Percentiles rank a stretch among this genome's conserved stretches.
phyloP scores from a whole-genome alignment of 2,888 invertebrate genomes.

The Mesorhabditis belari region DNA sequence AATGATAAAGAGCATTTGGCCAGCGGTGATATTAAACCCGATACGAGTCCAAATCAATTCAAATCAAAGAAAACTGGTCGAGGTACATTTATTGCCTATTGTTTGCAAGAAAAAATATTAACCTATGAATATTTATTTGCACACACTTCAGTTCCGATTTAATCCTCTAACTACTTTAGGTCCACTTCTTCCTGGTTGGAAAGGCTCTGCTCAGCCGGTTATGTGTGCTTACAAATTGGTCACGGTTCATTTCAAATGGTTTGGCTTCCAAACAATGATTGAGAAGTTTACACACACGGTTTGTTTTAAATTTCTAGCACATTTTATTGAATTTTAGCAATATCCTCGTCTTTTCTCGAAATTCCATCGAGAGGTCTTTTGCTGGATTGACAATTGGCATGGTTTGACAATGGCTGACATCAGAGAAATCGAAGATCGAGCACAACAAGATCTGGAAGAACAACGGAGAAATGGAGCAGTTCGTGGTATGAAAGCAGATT shows the following conservation, averaged over 20 bases:
- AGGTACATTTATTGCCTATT: background rate
- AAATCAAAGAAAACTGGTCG: constrained; percentile 87
- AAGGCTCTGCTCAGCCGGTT: constrained; percentile 57
- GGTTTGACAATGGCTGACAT: constrained; percentile 97
- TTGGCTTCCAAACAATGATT: constrained; percentile 80
- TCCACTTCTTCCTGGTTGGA: constrained; percentile 62
- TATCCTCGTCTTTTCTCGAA: constrained; percentile 78
- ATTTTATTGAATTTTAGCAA: constrained; percentile 34
- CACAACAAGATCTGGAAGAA: constrained; percentile 61
- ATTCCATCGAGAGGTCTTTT: constrained; percentile 98
- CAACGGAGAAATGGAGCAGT: constrained; percentile 36
- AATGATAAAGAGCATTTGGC: constrained; percentile 64
- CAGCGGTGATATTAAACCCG: constrained; percentile 72
- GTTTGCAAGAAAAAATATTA: no score
- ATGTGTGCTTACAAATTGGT: constrained; percentile 99
- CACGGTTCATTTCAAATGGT: constrained; percentile 96
- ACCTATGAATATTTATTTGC: no score
- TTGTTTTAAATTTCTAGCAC: background rate
- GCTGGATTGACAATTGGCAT: constrained; percentile 96
- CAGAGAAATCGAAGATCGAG: constrained; percentile 86
- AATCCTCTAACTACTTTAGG: no score
- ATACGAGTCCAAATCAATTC: constrained; percentile 78
- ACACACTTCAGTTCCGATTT: no score
- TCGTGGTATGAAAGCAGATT: constrained; percentile 31
- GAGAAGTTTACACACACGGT: constrained; percentile 62